Percentiles rank a stretch among this genome's conserved stretches.
phyloP scores from a whole-genome alignment of 2,888 invertebrate genomes.

The Cantharis rustica region DNA sequence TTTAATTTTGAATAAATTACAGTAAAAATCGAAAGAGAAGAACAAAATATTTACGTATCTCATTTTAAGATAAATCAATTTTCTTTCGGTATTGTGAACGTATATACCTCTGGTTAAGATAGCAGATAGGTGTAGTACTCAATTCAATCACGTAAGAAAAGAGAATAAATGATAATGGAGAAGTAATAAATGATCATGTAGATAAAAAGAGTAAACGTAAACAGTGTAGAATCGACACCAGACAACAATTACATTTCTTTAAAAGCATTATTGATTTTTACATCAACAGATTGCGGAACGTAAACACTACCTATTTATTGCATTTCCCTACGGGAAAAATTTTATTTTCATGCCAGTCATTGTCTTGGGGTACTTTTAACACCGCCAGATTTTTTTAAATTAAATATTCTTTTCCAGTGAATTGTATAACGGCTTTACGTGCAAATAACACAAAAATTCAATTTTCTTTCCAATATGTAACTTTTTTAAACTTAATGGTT shows the following conservation, averaged over 20 bases:
- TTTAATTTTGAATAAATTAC: background rate
- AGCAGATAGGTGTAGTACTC: background rate
- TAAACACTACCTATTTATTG: slow-evolving; percentile 15
- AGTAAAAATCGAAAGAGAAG: background rate
- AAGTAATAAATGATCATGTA: slow-evolving; percentile 13
- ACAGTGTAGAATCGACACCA: slow-evolving; percentile 15
- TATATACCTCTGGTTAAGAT: background rate
- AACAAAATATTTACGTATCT: background rate
- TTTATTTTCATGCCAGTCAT: slow-evolving; percentile 10
- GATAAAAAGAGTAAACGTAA: slow-evolving; percentile 9
- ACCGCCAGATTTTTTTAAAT: background rate
- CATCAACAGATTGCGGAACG: slow-evolving; percentile 19
- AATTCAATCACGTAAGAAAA: background rate
- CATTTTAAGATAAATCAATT: background rate
- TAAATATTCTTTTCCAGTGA: background rate
- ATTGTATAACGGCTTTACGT: background rate
- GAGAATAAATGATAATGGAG: slow-evolving; percentile 1
- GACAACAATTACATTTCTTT: slow-evolving; percentile 19
- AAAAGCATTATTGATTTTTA: slow-evolving; percentile 19
- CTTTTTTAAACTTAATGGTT: background rate
- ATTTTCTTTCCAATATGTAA: background rate
- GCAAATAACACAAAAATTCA: background rate
- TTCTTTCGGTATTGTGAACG: background rate
- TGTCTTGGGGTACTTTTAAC: background rate
- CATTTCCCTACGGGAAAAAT: slow-evolving; percentile 8